Evolutionary conservation across 2,797 vertebrate species (phyloP).

Genomic region (Babyrousa celebensis): DNA sequence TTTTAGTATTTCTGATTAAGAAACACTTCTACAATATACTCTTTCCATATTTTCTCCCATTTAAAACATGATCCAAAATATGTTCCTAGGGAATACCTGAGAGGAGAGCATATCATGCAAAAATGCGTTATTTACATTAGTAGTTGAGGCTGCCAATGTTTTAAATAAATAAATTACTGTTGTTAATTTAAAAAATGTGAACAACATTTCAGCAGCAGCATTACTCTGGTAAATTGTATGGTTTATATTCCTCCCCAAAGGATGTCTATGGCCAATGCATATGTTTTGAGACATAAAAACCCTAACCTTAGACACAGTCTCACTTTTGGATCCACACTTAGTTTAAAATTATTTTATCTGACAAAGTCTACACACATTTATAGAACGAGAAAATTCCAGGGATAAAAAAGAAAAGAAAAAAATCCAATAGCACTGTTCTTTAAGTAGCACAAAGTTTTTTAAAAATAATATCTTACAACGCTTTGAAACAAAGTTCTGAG

Average conservation of each 20-base stretch:
- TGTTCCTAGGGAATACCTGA: neutral
- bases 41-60: neutral
- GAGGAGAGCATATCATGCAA: neutral
- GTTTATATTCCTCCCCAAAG: neutral
- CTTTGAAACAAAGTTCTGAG: neutral
- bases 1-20: neutral
- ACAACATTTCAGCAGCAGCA: neutral
- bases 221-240: conserved; percentile 21
- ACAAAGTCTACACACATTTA: neutral
- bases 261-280: neutral
- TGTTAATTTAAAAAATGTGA: conserved; percentile 61
- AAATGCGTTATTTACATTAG: conserved; percentile 46
- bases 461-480: neutral
- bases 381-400: neutral
- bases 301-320: neutral
- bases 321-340: neutral
- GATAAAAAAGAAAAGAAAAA: neutral
- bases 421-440: neutral
- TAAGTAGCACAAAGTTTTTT: neutral
- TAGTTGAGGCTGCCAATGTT: neutral
- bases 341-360: conserved; percentile 23
- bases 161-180: conserved; percentile 61
- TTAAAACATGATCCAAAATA: conserved; percentile 7
- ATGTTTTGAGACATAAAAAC: neutral
- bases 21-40: neutral